Evolutionary conservation across 1,140 invertebrate species (phyloP).

Genomic region (Galendromus occidentalis): DNA sequence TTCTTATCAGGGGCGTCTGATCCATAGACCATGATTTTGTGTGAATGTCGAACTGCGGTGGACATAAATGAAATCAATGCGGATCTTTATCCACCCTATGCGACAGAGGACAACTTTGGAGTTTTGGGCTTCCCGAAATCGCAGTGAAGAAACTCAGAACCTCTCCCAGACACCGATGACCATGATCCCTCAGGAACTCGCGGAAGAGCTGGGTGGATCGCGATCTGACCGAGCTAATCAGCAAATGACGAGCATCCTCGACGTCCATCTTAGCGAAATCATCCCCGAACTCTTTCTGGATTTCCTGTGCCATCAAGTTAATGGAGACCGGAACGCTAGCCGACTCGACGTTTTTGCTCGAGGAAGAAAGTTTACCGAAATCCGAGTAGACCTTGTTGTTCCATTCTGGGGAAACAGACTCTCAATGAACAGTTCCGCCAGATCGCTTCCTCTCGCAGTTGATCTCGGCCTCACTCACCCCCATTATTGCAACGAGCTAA

Average conservation of each 20-base stretch:
- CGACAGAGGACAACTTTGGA: too few relatives aligned
- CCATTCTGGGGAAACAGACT: not conserved
- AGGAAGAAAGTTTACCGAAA: not conserved
- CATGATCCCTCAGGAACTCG: conserved; percentile 44
- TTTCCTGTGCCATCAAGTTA: not conserved
- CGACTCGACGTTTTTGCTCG: not conserved
- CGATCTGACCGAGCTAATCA: conserved; percentile 31
- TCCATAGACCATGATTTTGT: conserved; percentile 44
- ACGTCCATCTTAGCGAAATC: not conserved
- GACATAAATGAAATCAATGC: too few relatives aligned
- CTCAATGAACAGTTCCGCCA: too few relatives aligned
- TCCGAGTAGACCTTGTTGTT: not conserved
- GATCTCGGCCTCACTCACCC: not conserved
- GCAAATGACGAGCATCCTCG: not conserved
- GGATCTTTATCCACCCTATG: too few relatives aligned
- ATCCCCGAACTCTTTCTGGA: not conserved
- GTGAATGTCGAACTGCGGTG: conserved; percentile 37
- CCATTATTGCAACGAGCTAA: not conserved
- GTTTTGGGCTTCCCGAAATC: too few relatives aligned
- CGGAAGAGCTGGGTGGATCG: conserved; percentile 30
- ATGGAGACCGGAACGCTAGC: not conserved
- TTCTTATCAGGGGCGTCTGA: conserved; percentile 37
- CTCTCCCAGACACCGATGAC: conserved; percentile 49
- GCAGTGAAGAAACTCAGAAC: not conserved
- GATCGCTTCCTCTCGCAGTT: too few relatives aligned